phyloP scores from a whole-genome alignment of 2,113 vertebrate species.

The Sturnus vulgaris region DNA sequence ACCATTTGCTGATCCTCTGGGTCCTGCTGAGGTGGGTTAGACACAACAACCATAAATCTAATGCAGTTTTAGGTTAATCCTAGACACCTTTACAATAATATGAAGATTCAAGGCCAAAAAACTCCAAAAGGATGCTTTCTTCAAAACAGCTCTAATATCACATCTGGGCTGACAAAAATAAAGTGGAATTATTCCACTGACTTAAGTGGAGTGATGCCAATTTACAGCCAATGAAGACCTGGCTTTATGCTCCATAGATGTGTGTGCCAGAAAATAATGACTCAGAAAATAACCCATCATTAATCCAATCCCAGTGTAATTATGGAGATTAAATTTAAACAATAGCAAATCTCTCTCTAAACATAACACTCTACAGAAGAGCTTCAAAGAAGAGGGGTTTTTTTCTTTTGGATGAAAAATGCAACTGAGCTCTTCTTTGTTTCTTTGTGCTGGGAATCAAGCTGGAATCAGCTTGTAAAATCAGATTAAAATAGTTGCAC shows the following conservation, averaged over 20 bases:
- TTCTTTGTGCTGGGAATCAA: constrained; percentile 41
- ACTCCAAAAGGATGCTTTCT: neutral
- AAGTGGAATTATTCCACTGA: neutral
- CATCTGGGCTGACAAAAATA: neutral
- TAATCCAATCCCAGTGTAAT: constrained; percentile 35
- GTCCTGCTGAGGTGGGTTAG: neutral
- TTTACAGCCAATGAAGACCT: neutral
- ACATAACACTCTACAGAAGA: constrained; percentile 5
- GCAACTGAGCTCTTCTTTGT: constrained; percentile 19
- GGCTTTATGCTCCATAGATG: neutral
- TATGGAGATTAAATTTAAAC: constrained; percentile 50
- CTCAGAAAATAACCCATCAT: constrained; percentile 30
- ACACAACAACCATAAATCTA: neutral
- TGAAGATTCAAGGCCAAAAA: neutral
- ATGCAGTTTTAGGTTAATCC: neutral
- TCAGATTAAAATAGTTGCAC: constrained; percentile 48
- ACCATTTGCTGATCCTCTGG: neutral
- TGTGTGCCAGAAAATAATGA: constrained; percentile 32
- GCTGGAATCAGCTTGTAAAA: constrained; percentile 18
- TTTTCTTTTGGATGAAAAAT: constrained; percentile 6
- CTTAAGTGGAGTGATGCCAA: neutral
- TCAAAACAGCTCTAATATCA: neutral
- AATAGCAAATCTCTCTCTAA: constrained; percentile 39
- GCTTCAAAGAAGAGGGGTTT: constrained; percentile 1
- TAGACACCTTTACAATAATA: neutral